Base-by-base conservation (phyloP, 2,888 invertebrate species). In the Cephus pygmeus region DNA sequence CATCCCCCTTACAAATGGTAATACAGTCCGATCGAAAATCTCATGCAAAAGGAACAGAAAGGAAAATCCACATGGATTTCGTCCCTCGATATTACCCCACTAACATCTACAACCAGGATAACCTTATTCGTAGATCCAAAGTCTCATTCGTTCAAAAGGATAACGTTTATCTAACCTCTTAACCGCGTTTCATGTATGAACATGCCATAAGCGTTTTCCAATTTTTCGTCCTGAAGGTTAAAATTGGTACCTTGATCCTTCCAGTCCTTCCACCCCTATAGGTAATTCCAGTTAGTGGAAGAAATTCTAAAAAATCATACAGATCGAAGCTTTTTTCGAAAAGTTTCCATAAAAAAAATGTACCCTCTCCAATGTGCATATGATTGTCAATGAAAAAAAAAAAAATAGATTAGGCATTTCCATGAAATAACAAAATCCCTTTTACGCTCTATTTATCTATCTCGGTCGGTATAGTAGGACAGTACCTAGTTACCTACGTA, bases 181-280 rank as follows among this genome's bases (percentile, higher is more conserved):
- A 85, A 83, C 83, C 82, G 81, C 77, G 71, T 33, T 15, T 6
- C 81, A 83, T 77, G 82, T 76, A 76, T 80, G 77, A 76, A 79
- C n/a, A 33, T 79, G 80, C 81, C 87, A 82, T 88, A 88, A 90
- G 88, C 89, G 89, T 89, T 90, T 90, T 89, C 89, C 89, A 85
- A 90, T 90, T 84, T 83, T 82, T 84, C 79, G 82, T 84, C 81
- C 31, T 11, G 56, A 23, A 1, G 15, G 56, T 56, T 56, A 56
- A 56, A 56, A 56, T 9, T 15, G 23, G 2, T 56, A 56, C 56
- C 23, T 56, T 56, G 56, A 9, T 56, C 56, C 9, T 56, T 56
- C 2, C 23, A 23, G 23, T 40, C 9, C 0, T 40, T 40, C 6
- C 40, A 40, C 6, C 23, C 6, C 23, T 23, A 9, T 56, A 56